Conservation (phyloP, 2,888 invertebrate species). For the Leptinotarsa peninsularis region DNA sequence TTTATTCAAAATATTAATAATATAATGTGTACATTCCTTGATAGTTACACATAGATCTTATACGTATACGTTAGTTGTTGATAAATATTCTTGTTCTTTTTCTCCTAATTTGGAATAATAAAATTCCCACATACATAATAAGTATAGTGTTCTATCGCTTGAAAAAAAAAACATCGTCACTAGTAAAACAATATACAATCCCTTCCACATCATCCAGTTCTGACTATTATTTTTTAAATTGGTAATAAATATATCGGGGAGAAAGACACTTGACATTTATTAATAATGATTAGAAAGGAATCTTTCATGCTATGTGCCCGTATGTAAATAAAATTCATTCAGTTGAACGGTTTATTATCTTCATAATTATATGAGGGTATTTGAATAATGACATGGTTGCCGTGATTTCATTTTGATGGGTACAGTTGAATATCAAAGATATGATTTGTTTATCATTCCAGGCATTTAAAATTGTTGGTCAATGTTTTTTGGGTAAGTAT, state of each 20-base stretch:
- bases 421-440: conserved; percentile 4
- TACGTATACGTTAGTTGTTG: no score
- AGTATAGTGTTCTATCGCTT: no score
- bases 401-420: not conserved
- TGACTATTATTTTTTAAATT: not conserved
- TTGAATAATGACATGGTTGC: conserved; percentile 17
- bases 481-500: no score
- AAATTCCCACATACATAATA: no score
- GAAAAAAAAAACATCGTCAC: no score
- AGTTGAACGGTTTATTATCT: conserved; percentile 13
- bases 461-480: no score
- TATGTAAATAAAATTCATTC: conserved; percentile 16
- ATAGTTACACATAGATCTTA: no score
- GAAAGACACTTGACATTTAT: conserved; percentile 4
- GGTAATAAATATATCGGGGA: conserved; percentile 9
- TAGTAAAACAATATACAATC: no score
- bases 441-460: not conserved
- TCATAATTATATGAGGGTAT: conserved; percentile 18
- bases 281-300: conserved; percentile 12
- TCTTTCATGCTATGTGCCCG: conserved; percentile 4
- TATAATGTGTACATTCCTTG: no score
- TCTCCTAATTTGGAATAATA: no score
- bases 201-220: not conserved
- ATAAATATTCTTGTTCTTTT: no score
- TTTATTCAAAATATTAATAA: no score